Evolutionary conservation across 2,113 vertebrate genomes (phyloP).

Genomic region (Protobothrops mucrosquamatus): DNA sequence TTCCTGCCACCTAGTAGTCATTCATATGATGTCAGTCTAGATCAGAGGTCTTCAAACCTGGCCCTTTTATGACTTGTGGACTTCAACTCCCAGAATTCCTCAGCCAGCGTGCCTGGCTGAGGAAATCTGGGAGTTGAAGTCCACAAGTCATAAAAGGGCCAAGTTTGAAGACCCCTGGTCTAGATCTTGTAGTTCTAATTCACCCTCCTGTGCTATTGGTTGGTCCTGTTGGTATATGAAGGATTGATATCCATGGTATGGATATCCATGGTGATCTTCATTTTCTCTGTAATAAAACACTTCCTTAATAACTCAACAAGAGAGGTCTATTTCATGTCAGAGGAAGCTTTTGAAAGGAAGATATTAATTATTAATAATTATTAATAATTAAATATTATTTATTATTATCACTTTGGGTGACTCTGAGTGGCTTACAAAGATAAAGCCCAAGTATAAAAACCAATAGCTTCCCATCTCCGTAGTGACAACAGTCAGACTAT

Average conservation of each 20-base stretch:
- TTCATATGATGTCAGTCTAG: neutral
- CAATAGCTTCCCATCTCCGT: neutral
- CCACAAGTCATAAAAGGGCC: too few species aligned
- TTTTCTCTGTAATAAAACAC: neutral
- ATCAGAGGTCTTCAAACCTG: too few species aligned
- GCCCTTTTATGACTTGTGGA: too few species aligned
- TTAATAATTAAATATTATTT: too few species aligned
- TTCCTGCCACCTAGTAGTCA: neutral
- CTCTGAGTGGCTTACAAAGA: neutral
- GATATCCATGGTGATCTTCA: neutral
- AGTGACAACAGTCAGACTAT: neutral
- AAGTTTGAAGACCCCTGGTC: too few species aligned
- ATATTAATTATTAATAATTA: neutral
- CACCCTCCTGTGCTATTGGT: neutral
- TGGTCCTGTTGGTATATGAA: neutral
- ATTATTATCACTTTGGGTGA: neutral
- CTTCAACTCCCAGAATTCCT: too few species aligned
- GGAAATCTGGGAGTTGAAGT: too few species aligned
- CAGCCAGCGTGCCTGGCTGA: too few species aligned
- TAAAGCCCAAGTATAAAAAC: neutral
- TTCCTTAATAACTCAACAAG: neutral
- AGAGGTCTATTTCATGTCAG: neutral
- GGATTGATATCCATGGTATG: neutral
- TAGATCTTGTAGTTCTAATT: neutral
- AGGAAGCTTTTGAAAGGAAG: neutral